Percentiles rank a stretch among this genome's conserved stretches.
Conservation (phyloP, 2,888 invertebrate species). For the Synergus itoensis region DNA sequence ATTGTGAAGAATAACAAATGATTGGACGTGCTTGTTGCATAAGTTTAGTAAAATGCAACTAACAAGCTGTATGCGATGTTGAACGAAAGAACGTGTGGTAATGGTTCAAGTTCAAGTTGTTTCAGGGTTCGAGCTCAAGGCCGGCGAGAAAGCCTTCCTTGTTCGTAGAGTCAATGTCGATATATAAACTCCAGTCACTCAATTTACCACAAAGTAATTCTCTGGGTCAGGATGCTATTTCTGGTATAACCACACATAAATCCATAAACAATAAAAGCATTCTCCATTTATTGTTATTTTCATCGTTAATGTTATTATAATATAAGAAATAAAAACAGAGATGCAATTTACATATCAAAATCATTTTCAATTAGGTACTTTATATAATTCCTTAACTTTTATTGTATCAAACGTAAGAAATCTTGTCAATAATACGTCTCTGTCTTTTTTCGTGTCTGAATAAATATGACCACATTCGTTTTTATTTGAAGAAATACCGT, state of each 20-base stretch:
- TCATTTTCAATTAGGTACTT: no score
- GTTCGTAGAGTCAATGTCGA: slow-evolving; percentile 49
- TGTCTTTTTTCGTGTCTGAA: no score
- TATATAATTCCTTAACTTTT: no score
- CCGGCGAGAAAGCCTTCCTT: slow-evolving; percentile 72
- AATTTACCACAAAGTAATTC: slow-evolving; percentile 43
- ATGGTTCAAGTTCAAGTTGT: slow-evolving; percentile 74
- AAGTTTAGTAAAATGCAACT: slow-evolving; percentile 5
- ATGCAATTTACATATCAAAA: no score
- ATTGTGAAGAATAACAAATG: background rate
- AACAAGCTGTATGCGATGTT: slow-evolving; percentile 40
- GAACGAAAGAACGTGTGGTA: slow-evolving; percentile 63
- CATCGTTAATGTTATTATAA: no score
- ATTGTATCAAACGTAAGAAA: no score
- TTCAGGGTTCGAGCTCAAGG: slow-evolving; percentile 70
- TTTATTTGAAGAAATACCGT: background rate
- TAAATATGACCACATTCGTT: background rate
- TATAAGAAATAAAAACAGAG: no score
- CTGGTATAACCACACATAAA: background rate
- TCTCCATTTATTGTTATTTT: no score
- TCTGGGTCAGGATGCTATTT: slow-evolving; percentile 43
- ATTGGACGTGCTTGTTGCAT: background rate
- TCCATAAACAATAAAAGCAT: background rate
- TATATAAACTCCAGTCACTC: slow-evolving; percentile 45
- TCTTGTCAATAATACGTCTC: no score